Evolutionary conservation across 2,888 invertebrate species (phyloP), one percentile per base, ranked within the genome.

Genomic region (Diachrysia chrysitis): DNA sequence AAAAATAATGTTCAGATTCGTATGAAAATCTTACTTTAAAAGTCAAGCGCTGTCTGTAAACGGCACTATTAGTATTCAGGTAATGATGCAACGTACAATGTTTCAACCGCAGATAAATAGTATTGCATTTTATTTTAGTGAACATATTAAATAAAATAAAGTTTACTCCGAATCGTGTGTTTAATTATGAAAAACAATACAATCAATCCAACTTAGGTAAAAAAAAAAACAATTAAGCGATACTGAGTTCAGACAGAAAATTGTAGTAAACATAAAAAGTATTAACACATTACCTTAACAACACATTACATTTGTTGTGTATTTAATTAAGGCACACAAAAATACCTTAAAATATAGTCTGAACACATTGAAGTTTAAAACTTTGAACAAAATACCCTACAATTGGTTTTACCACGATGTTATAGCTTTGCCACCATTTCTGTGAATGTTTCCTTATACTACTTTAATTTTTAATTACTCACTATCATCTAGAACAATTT

Each of bases 171-270:
- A 76, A 79, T 71, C 46, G 19, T 63, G 70, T 78, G 79, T 82
- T 79, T 83, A 81, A 83, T 83, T 82, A 77, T 73, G 61, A 72
- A 71, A 71, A 79, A 77, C 58, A 51, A 51, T 58, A 71, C 69
- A 70, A 67, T 69, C 71, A 75, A 66, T 71, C 58, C 68, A 71
- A 65, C 68, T 75, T 69, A 71, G 74, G 66, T 78, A 76, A 75
- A 68, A 73, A 66, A 67, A 72, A 66, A 79, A 71, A 21, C 42
- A 63, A 74, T 75, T 74, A 71, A 48, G 64, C 65, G 17, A 69
- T 48, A 63, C 37, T 63, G 51, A 55, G 55, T 35, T 55, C 25
- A 46, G 35, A 66, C 60, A 56, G 14, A 12, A n/a, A 48, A 55
- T 57, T 62, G 48, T 58, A 64, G 59, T 61, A 54, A 60, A 63